Evolutionary conservation across 2,888 invertebrate species (phyloP).

Genomic region (Plebejus melissa): DNA sequence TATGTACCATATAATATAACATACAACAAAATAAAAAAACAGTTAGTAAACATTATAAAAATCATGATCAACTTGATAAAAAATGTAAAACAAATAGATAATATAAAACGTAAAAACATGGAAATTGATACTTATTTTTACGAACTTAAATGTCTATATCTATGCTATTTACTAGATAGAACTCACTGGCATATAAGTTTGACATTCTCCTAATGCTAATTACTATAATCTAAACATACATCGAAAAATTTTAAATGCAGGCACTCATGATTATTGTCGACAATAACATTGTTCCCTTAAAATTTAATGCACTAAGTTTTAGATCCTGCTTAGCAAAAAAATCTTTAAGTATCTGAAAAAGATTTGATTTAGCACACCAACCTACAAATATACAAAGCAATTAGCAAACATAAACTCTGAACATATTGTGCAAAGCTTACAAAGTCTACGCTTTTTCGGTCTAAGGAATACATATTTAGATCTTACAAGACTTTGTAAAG

Average conservation of each 20-base stretch:
- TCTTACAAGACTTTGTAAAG: not conserved
- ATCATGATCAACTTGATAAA: not conserved
- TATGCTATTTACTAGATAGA: constrained; percentile 18
- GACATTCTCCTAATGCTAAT: constrained; percentile 11
- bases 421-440: constrained; percentile 11
- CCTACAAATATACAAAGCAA: not conserved
- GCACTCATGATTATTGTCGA: not conserved
- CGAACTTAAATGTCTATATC: not conserved
- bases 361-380: not conserved
- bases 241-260: not conserved
- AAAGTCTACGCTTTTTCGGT: not conserved
- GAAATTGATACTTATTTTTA: not conserved
- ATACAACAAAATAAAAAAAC: not conserved
- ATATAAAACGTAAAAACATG: not conserved
- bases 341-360: not conserved
- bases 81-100: too few relatives aligned
- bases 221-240: not conserved
- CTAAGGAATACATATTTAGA: not conserved
- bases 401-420: not conserved
- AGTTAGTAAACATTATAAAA: not conserved
- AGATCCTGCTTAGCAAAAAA: not conserved
- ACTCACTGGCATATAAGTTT: constrained; percentile 23
- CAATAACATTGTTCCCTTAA: not conserved
- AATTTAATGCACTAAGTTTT: not conserved
- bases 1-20: too few relatives aligned